Conservation (phyloP, 2,888 invertebrate species). For the Oscheius myriophilus region DNA sequence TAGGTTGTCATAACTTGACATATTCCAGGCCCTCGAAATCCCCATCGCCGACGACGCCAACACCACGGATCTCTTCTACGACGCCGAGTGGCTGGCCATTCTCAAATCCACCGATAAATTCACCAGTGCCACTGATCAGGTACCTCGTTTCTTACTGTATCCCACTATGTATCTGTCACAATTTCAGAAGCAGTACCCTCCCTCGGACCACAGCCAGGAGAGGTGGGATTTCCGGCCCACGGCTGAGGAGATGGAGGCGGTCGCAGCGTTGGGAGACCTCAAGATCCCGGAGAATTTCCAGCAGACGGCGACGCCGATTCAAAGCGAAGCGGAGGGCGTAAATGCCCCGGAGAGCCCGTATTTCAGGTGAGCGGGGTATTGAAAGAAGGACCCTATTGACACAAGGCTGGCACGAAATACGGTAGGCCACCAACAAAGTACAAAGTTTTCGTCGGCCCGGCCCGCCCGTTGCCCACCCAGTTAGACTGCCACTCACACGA, state of each 20-base stretch:
- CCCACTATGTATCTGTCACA: constrained; percentile 74
- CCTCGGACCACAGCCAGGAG: constrained; percentile 80
- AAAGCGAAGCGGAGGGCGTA: neutral
- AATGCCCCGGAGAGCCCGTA: constrained; percentile 36
- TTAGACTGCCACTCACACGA: no score
- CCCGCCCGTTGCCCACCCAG: no score
- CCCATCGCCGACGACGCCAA: constrained; percentile 48
- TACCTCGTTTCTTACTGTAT: constrained; percentile 1
- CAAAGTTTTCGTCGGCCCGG: no score
- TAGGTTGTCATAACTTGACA: constrained; percentile 1
- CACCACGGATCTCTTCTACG: constrained; percentile 77
- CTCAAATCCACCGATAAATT: constrained; percentile 82
- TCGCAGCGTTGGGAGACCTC: constrained; percentile 78
- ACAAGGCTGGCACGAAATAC: no score
- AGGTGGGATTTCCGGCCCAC: constrained; percentile 61
- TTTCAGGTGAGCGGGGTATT: constrained; percentile 39
- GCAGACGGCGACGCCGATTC: constrained; percentile 78
- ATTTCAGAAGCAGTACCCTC: constrained; percentile 81
- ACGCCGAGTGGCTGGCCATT: constrained; percentile 92
- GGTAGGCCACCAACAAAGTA: no score
- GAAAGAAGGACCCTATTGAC: neutral
- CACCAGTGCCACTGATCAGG: constrained; percentile 35
- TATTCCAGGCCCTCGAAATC: constrained; percentile 47
- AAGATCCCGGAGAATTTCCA: constrained; percentile 83
- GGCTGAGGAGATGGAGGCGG: constrained; percentile 75